Conservation (phyloP, 2,888 invertebrate genomes). For the Rhogogaster chlorosoma region DNA sequence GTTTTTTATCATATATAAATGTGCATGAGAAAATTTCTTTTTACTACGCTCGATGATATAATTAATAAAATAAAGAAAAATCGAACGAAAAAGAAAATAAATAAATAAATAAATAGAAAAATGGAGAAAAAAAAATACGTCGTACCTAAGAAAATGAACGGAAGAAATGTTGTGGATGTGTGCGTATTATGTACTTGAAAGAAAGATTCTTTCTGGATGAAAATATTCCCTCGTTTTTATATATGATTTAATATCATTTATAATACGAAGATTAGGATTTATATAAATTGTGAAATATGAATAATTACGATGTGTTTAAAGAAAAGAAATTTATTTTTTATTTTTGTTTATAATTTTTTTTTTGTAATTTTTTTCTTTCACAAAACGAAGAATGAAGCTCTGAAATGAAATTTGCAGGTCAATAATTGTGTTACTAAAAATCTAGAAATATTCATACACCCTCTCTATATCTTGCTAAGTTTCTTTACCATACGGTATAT, state of each 20-base stretch:
- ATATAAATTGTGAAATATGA: neutral
- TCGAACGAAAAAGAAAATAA: slow-evolving; percentile 8
- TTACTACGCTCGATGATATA: slow-evolving; percentile 9
- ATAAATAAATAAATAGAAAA: neutral
- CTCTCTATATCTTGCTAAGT: neutral
- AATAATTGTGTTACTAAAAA: neutral
- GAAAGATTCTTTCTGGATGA: neutral
- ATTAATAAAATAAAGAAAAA: slow-evolving; percentile 7
- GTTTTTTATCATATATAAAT: neutral
- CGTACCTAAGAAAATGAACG: neutral
- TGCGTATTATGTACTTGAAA: neutral
- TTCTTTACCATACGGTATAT: neutral
- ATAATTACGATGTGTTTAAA: neutral
- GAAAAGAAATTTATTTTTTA: neutral
- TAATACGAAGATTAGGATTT: slow-evolving; percentile 5
- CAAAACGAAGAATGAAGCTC: slow-evolving; percentile 12
- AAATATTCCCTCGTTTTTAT: neutral
- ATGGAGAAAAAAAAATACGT: neutral
- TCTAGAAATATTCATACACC: neutral
- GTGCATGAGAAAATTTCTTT: neutral
- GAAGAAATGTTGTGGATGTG: neutral
- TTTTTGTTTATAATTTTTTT: neutral
- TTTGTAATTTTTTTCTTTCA: neutral
- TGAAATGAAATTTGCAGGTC: slow-evolving; percentile 8
- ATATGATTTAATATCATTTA: slow-evolving; percentile 16